Conservation (phyloP, 2,888 invertebrate genomes). For the Nowickia ferox region DNA sequence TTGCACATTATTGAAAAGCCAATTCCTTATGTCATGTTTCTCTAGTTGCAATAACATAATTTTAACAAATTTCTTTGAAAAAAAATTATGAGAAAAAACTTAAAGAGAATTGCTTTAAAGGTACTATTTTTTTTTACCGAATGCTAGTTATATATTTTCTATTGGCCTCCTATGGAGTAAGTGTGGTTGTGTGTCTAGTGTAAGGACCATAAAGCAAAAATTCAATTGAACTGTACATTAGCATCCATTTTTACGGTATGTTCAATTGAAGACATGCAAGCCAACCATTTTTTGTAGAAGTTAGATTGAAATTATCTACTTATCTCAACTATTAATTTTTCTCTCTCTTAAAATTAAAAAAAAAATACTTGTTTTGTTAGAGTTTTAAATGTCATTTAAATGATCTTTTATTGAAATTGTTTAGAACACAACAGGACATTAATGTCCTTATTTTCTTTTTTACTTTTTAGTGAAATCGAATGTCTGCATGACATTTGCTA, state of each 20-base stretch:
- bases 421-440: constrained; percentile 60
- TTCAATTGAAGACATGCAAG: constrained; percentile 44
- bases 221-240: constrained; percentile 50
- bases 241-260: constrained; percentile 30
- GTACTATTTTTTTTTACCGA: neutral
- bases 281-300: neutral
- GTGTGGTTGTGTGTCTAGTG: constrained; percentile 12
- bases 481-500: constrained; percentile 32
- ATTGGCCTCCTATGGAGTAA: constrained; percentile 24
- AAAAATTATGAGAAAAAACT: neutral
- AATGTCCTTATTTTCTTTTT: constrained; percentile 1
- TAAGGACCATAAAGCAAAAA: constrained; percentile 24
- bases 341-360: neutral
- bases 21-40: too few relatives aligned
- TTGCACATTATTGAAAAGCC: too few relatives aligned
- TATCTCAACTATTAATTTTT: constrained; percentile 38
- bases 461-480: constrained; percentile 27
- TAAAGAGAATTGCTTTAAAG: neutral
- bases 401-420: constrained; percentile 42
- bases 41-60: too few relatives aligned
- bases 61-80: neutral
- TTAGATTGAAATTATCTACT: neutral
- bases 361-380: neutral
- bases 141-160: neutral
- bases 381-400: constrained; percentile 46